phyloP scores from a whole-genome alignment of 2,113 vertebrate species.

The Phylloscopus trochiloides region DNA sequence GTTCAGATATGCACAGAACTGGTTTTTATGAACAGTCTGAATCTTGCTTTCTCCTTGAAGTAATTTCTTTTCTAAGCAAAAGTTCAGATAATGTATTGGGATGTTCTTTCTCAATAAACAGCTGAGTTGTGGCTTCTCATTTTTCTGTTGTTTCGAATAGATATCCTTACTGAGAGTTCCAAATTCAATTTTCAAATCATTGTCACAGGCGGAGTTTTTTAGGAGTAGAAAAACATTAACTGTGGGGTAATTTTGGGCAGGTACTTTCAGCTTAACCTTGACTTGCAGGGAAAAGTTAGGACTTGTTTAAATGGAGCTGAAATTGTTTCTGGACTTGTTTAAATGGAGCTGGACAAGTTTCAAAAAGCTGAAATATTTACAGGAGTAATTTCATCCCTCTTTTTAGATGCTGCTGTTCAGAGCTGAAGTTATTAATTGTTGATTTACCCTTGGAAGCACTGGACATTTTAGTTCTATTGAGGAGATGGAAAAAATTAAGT shows the following conservation, averaged over 20 bases:
- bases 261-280: background rate
- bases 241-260: background rate
- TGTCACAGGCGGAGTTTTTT: background rate
- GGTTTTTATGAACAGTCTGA: background rate
- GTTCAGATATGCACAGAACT: background rate
- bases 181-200: background rate
- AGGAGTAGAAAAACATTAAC: background rate
- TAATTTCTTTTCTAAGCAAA: background rate
- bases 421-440: background rate
- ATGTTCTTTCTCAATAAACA: background rate
- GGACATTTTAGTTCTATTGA: background rate
- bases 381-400: background rate
- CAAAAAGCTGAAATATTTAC: background rate
- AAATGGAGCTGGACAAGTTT: background rate
- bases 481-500: background rate
- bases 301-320: background rate
- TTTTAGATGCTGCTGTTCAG: background rate
- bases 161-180: background rate
- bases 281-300: background rate
- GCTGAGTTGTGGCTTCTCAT: background rate
- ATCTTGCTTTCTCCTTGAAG: background rate
- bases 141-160: background rate
- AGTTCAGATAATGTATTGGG: background rate
- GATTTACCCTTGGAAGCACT: background rate
- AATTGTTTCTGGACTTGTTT: background rate